Base-by-base conservation (phyloP, 2,797 vertebrate genomes). In the Pipistrellus nathusii region DNA sequence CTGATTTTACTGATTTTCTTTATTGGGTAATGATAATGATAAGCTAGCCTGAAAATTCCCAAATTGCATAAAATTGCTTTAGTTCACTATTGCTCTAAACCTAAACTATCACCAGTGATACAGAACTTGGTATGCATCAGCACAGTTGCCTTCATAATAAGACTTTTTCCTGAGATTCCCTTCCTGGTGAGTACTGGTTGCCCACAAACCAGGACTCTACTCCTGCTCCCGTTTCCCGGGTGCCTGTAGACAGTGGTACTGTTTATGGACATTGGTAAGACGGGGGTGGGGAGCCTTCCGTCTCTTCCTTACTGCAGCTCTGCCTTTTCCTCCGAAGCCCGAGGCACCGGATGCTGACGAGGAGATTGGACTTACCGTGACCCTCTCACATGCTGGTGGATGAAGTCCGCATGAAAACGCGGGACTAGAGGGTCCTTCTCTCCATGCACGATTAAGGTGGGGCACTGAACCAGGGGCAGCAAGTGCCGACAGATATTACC, bases 371-470 rank as follows among this genome's bases (percentile, higher is more conserved):
- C 98, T 99, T 94, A 99, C 99, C 97, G 97, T 17, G 99, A 99
- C 8, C 97, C 98, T 94, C 94, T 98, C 92, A 99, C 98, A 30
- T 99, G 98, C 93, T 99, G 90, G 64, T 98, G 98, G 68, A 99
- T 98, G 96, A 98, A 99, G 88, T 99, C 98, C 5, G 99, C 98
- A 0, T 99, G 99, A 97, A 98, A 96, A 5, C 94, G 95, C 13
- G 99, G 99, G 78, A 99, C 98, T 98, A 99, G 96, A 13, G 98
- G 98, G 93, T 99, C 99, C 97, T 99, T 99, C 91, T 98, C 98
- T 21, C 99, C 99, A 0, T 99, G 99, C 93, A 99, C 94, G 68
- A 99, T 99, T 93, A 99, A 97, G 64, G 99, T 99, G 4, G 99
- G 99, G 88, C 99, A 99, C 85, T 97, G 98, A 96, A 99, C 98